Evolutionary conservation across 37 sponge, comb jelly and placozoan genomes (phyloP).

Genomic region (Crambe crambe): DNA sequence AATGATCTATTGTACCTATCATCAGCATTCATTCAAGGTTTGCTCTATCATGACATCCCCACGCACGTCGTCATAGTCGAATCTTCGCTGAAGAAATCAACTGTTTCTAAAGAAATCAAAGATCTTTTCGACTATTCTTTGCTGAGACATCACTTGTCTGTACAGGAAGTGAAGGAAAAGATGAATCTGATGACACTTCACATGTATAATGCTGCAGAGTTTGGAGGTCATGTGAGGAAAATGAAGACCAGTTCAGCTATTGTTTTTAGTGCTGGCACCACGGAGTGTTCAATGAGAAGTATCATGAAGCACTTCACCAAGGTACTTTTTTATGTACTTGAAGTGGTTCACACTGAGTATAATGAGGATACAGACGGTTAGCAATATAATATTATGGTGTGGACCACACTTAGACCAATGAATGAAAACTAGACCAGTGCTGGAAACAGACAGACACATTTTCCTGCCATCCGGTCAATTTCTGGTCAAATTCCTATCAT

Average conservation of each 20-base stretch:
- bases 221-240: not conserved
- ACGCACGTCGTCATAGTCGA: constrained; percentile 3
- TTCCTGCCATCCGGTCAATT: too few relatives aligned
- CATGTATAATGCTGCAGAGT: not conserved
- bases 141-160: constrained; percentile 22
- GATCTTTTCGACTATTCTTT: constrained; percentile 44
- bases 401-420: too few relatives aligned
- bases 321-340: too few relatives aligned
- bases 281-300: not conserved
- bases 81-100: not conserved
- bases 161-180: constrained; percentile 17
- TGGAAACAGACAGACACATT: too few relatives aligned
- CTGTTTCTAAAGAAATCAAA: not conserved
- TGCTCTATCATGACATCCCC: constrained; percentile 21
- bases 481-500: too few relatives aligned
- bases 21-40: constrained; percentile 32
- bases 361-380: too few relatives aligned
- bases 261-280: not conserved
- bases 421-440: too few relatives aligned
- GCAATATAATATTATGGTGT: too few relatives aligned
- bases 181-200: constrained; percentile 12
- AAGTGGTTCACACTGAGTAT: too few relatives aligned
- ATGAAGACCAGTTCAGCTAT: not conserved
- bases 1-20: not conserved
- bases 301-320: not conserved